Conservation (phyloP, 2,797 vertebrate genomes). For the Gambusia yucatana region DNA sequence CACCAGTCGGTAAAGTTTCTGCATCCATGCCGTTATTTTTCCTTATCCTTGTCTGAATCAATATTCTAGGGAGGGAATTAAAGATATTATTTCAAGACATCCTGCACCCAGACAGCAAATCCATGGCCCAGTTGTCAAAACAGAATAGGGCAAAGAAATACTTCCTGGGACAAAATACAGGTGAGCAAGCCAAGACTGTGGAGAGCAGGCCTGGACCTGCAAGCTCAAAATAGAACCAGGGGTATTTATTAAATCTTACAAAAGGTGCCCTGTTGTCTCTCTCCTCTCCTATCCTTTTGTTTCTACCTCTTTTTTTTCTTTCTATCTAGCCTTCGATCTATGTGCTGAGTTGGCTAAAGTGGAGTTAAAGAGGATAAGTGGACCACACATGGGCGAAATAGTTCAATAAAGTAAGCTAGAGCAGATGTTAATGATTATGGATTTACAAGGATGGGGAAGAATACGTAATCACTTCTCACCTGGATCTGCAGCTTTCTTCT, state of each 20-base stretch:
- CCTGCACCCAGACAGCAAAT: slow-evolving; percentile 76
- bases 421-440: slow-evolving; percentile 87
- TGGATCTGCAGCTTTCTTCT: slow-evolving; percentile 61
- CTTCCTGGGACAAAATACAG: slow-evolving; percentile 55
- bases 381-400: slow-evolving; percentile 80
- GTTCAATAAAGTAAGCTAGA: slow-evolving; percentile 83
- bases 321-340: slow-evolving; percentile 70
- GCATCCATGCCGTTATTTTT: slow-evolving; percentile 69
- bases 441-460: slow-evolving; percentile 78
- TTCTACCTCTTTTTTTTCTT: slow-evolving; percentile 42
- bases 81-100: slow-evolving; percentile 80
- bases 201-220: slow-evolving; percentile 31
- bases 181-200: slow-evolving; percentile 36
- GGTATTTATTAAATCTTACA: slow-evolving; percentile 61
- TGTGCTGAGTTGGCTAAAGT: slow-evolving; percentile 80
- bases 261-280: slow-evolving; percentile 54
- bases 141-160: slow-evolving; percentile 61
- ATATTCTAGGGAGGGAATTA: slow-evolving; percentile 77
- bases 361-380: slow-evolving; percentile 85
- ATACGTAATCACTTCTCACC: slow-evolving; percentile 73
- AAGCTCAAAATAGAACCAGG: slow-evolving; percentile 55
- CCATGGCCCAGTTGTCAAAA: slow-evolving; percentile 68
- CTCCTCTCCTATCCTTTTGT: slow-evolving; percentile 40
- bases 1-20: slow-evolving; percentile 73
- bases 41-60: slow-evolving; percentile 75